Conservation (phyloP, 2,888 invertebrate genomes). For the Dioctria rufipes region DNA sequence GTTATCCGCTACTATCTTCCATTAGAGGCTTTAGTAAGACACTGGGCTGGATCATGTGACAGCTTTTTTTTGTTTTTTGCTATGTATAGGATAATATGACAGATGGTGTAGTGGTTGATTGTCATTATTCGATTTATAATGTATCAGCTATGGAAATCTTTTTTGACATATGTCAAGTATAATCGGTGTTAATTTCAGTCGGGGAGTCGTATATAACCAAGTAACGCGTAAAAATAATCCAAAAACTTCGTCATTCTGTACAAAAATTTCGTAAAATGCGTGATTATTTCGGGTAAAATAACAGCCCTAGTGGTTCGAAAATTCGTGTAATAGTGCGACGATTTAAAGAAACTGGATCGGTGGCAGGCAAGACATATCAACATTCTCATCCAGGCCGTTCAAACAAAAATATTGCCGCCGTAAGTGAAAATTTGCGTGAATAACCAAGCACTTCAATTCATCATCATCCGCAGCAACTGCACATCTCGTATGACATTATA, state of each 20-base stretch:
- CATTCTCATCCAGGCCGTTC: neutral
- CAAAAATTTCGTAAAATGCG: neutral
- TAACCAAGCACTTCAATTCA: too few species aligned
- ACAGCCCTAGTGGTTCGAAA: neutral
- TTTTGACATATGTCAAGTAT: neutral
- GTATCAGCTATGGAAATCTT: neutral
- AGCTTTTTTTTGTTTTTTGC: too few species aligned
- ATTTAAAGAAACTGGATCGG: neutral
- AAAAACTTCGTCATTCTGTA: neutral
- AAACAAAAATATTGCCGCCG: too few species aligned
- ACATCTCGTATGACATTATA: too few species aligned
- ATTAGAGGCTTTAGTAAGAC: too few species aligned
- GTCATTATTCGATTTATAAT: neutral
- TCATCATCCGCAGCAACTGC: too few species aligned
- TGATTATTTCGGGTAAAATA: conserved; percentile 1
- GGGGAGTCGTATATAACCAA: neutral
- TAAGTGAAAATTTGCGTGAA: too few species aligned
- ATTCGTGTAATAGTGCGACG: neutral
- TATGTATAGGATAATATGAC: neutral
- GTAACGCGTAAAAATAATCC: neutral
- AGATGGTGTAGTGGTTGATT: neutral
- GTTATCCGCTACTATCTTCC: too few species aligned
- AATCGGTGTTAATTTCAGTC: neutral
- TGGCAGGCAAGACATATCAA: neutral
- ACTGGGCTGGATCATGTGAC: too few species aligned